Percentiles rank a stretch among this genome's conserved stretches.
Conservation (phyloP, 2,888 invertebrate species). For the Acronicta alni region DNA sequence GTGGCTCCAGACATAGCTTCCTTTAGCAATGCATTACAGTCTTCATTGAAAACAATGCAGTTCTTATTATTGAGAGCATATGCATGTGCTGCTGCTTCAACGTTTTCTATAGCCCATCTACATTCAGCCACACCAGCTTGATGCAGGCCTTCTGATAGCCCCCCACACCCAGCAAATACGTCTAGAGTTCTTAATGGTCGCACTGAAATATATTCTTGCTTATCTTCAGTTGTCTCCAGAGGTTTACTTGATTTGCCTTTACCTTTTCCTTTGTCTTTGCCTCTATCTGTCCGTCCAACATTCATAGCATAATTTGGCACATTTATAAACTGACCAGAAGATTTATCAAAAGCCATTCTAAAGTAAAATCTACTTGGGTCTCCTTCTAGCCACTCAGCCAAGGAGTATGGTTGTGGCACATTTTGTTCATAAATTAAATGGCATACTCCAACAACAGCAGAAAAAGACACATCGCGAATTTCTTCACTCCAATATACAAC, state of each 20-base stretch:
- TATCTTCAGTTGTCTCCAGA: conserved; percentile 60
- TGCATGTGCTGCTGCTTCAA: conserved; percentile 93
- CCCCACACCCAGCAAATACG: conserved; percentile 96
- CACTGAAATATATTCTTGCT: conserved; percentile 69
- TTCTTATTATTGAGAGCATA: conserved; percentile 93
- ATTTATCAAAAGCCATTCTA: conserved; percentile 90
- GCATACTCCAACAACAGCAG: conserved; percentile 92
- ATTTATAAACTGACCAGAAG: conserved; percentile 88
- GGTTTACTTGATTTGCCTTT: conserved; percentile 90
- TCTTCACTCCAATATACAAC: conserved; percentile 94
- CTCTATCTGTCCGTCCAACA: conserved; percentile 90
- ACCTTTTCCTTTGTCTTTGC: conserved; percentile 91
- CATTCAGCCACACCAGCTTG: conserved; percentile 92
- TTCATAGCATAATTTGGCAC: conserved; percentile 89
- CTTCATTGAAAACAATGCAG: conserved; percentile 94
- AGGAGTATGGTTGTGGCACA: conserved; percentile 81
- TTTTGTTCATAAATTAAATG: conserved; percentile 91
- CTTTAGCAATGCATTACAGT: conserved; percentile 93
- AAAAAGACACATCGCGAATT: conserved; percentile 90
- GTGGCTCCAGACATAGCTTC: conserved; percentile 91
- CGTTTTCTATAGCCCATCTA: conserved; percentile 95
- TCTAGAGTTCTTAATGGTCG: conserved; percentile 92
- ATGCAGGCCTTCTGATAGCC: conserved; percentile 93
- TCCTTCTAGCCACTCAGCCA: conserved; percentile 89
- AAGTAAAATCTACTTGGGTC: conserved; percentile 94